Evolutionary conservation across 2,113 vertebrate genomes (phyloP), one percentile per base, ranked within the genome.

Genomic region (Caranx ignobilis): DNA sequence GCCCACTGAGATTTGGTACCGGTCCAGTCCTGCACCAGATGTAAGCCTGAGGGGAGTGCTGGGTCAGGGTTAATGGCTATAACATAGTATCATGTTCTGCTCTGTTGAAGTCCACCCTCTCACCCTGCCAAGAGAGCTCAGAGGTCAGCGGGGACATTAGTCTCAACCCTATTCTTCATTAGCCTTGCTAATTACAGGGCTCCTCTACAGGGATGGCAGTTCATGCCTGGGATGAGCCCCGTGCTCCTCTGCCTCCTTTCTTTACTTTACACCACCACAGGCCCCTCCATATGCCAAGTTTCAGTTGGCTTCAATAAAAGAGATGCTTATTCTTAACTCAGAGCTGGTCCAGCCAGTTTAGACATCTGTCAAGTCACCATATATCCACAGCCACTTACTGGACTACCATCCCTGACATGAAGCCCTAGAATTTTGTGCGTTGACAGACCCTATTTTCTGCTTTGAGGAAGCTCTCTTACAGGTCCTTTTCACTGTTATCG

Each of bases 11-110:
- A 93, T 59, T 89, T 93, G 89, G 91, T 92, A 72, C 89, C 45
- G 82, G 87, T 91, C 93, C 91, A 92, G 89, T 88, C 79, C 81
- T 91, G 74, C 67, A 78, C 81, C 91, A 92, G 93, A 91, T 94
- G 92, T 88, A 78, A 83, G 79, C 71, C 85, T 76, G 84, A 78
- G 74, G 87, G 89, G 82, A 82, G 88, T 37, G 81, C 79, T 81
- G 77, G 83, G 80, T 85, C 87, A 75, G 91, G 94, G 93, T 92
- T 93, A 93, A 93, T 90, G 76, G 89, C 77, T 88, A 41, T 80
- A 82, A 82, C 78, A 71, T 55, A 19, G 79, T 89, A 83, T 79
- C 91, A 86, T 92, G 92, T 91, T 90, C 87, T 67, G 79, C 90
- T 85, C 91, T 84, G 92, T 86, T 72, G 87, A 91, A 81, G 86